These are phyloP conservation scores for Pogonomyrmex barbatus DNA, from an alignment of 1,140 invertebrate genomes.

Conservation along the genomic window DNA sequence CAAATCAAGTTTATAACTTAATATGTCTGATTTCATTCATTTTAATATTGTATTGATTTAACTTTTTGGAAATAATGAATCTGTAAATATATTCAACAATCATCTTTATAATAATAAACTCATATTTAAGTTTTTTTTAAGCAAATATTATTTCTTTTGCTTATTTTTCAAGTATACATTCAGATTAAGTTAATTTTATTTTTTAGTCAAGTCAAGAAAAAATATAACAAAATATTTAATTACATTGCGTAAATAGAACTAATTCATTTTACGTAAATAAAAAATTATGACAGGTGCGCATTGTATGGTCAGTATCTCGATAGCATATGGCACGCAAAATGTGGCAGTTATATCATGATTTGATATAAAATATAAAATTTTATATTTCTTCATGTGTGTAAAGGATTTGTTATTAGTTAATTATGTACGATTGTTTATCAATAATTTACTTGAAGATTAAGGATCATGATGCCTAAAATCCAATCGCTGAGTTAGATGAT, in stretches of 20 bases:
- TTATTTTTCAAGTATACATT: not conserved
- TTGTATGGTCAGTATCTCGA: not conserved
- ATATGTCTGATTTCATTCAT: not conserved
- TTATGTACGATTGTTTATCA: not conserved
- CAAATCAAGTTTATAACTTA: conserved; percentile 17
- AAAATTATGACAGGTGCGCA: not conserved
- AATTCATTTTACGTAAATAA: not conserved
- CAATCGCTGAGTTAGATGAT: conserved; percentile 79
- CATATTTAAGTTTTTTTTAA: not conserved
- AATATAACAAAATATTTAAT: no score
- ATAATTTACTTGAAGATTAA: conserved; percentile 55
- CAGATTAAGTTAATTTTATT: not conserved
- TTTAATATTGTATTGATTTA: not conserved
- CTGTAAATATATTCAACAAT: not conserved
- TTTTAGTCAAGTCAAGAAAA: not conserved
- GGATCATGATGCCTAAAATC: conserved; percentile 81
- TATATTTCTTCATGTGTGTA: no score
- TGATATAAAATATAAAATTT: no score
- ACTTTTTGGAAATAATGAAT: not conserved
- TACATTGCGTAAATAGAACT: no score
- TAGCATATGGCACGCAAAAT: not conserved
- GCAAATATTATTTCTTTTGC: not conserved
- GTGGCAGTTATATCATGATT: no score
- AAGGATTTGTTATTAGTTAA: not conserved
- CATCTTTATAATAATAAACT: not conserved